These are phyloP conservation scores for Steatornis caripensis DNA, from an alignment of 2,113 vertebrate species.

Conservation along the genomic window DNA sequence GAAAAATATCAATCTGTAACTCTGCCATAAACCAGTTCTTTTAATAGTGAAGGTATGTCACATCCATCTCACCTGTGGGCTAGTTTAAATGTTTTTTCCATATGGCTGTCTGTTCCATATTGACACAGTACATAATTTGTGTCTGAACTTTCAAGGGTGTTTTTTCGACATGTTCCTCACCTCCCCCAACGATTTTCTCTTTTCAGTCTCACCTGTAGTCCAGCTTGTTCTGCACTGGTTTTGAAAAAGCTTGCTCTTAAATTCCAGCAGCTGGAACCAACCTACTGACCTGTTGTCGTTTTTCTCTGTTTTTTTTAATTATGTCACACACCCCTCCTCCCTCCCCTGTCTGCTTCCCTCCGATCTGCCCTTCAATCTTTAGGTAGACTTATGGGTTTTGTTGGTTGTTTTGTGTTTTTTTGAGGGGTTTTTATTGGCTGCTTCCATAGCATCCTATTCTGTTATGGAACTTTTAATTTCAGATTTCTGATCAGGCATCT, in stretches of 20 bases:
- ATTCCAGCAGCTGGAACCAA: background rate
- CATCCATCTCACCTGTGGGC: background rate
- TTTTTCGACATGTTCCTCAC: background rate
- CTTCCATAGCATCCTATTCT: background rate
- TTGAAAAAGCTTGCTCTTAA: background rate
- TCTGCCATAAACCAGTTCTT: background rate
- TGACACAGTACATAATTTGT: background rate
- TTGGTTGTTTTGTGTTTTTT: background rate
- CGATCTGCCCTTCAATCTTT: background rate
- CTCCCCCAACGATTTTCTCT: background rate
- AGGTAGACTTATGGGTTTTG: fast-evolving
- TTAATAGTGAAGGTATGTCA: background rate
- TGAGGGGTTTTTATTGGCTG: background rate
- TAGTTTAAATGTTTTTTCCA: background rate
- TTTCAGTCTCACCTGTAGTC: background rate
- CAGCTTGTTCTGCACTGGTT: background rate
- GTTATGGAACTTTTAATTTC: background rate
- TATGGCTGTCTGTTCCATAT: background rate
- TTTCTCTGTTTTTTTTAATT: background rate
- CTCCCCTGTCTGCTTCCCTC: too few relatives aligned
- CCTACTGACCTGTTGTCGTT: background rate
- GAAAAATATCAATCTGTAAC: background rate
- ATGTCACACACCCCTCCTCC: background rate
- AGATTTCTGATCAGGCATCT: background rate
- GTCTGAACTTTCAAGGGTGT: background rate